phyloP scores from a whole-genome alignment of 2,113 vertebrate genomes.

The Brienomyrus longianalis region DNA sequence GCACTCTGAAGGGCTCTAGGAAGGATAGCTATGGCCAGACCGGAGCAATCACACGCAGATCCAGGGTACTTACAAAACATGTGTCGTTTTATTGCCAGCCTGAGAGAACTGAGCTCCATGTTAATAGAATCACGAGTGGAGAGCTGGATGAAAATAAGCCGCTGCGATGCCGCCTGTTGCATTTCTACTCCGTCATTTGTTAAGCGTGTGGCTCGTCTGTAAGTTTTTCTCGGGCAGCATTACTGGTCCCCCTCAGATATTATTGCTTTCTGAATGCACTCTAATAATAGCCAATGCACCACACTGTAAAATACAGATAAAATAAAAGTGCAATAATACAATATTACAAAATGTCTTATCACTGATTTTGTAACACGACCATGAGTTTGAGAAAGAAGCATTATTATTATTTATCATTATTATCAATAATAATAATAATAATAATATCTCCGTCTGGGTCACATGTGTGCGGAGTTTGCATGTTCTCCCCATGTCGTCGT shows the following conservation, averaged over 20 bases:
- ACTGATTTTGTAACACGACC: neutral
- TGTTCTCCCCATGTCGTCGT: no score
- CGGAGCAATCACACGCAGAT: neutral
- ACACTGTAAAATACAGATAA: neutral
- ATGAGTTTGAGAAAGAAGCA: neutral
- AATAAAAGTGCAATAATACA: neutral
- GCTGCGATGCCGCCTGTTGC: neutral
- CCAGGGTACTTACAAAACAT: neutral
- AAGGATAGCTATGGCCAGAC: neutral
- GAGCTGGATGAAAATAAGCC: neutral
- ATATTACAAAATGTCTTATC: no score
- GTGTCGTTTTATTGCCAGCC: neutral
- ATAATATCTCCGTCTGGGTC: no score
- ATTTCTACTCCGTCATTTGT: neutral
- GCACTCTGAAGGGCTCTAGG: neutral
- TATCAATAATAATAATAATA: neutral
- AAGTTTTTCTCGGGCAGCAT: neutral
- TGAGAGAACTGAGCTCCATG: neutral
- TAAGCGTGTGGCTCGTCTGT: neutral
- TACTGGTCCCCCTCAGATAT: neutral
- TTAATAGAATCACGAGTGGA: neutral
- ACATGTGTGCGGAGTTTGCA: no score
- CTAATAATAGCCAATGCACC: neutral
- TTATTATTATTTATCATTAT: no score
- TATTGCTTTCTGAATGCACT: no score